A percentile compares a stretch with the other conserved stretches of the same genome.
These are phyloP conservation scores for Eristalis arbustorum DNA, from an alignment of 2,888 invertebrate genomes.

Conservation along the genomic window DNA sequence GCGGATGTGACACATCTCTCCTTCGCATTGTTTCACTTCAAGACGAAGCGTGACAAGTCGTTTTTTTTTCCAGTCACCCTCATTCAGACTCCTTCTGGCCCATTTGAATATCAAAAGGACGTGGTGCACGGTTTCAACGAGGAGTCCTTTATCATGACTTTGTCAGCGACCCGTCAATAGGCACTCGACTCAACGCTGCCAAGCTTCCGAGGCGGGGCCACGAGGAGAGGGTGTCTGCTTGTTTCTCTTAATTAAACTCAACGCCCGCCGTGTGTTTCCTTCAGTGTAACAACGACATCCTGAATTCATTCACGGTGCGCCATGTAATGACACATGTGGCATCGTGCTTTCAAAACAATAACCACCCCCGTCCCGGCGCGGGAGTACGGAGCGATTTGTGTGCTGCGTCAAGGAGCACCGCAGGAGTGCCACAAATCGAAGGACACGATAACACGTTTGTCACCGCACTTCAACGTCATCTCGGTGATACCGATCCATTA, in stretches of 20 bases:
- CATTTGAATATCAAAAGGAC: conserved; percentile 54
- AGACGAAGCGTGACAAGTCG: conserved; percentile 61
- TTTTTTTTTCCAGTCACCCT: not conserved
- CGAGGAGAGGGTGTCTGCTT: not conserved
- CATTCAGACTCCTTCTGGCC: not conserved
- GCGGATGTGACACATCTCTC: conserved; percentile 41
- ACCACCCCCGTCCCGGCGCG: too few species aligned
- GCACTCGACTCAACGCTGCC: conserved; percentile 26
- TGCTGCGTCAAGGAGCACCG: conserved; percentile 7
- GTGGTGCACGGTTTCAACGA: not conserved
- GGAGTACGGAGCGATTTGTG: not conserved
- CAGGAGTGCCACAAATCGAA: not conserved
- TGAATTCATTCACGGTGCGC: conserved; percentile 7
- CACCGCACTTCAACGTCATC: not conserved
- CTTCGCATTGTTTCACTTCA: conserved; percentile 31
- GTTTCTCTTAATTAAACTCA: conserved; percentile 47
- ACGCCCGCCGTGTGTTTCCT: conserved; percentile 15
- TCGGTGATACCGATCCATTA: not conserved
- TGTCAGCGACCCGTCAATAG: conserved; percentile 47
- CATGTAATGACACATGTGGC: conserved; percentile 12
- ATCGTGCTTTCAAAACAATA: not conserved
- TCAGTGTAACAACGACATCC: not conserved
- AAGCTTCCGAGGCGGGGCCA: conserved; percentile 43
- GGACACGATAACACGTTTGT: not conserved
- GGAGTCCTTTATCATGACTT: conserved; percentile 18